Base-by-base conservation (phyloP, 1,140 invertebrate genomes). In the Ganaspis sp. region DNA sequence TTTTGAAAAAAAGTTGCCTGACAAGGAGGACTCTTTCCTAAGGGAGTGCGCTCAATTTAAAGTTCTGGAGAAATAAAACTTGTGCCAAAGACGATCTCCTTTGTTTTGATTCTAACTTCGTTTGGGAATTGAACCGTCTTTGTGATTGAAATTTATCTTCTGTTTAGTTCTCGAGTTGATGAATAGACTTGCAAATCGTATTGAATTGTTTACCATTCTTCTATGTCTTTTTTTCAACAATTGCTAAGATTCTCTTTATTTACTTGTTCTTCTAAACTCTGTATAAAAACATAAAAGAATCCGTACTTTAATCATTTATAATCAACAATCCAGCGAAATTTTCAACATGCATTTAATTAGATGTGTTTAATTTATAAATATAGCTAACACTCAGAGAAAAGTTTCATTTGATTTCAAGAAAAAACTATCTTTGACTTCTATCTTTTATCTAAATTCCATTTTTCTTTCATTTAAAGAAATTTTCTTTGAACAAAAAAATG, bases 101-200 rank as follows among this genome's bases (percentile, higher is more conserved):
- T 58, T 45, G 40, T 58, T 23, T 26, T 58, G 54, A 58, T 58
- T 58, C 26, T 26, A 58, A 12, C 54, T 26, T 23, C 23, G 9
- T 58, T 58, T 58, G 54, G 54, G 54, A 58, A 58, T 58, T 58
- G 40, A 45, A n/a, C 45, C 15, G 6, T 49, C 45, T 49, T 49
- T 49, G 45, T 49, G 45, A 49, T 49, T 49, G 45, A 49, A 49
- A 49, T 49, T 49, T 49, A 49, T 17, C 45, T 49, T 49, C 45
- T 17, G 45, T 49, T 49, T 6, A 49, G 45, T 17, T 17, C n/a
- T 4, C n/a, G 15, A 17, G 45, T 8, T n/a, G 5, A 8, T 49
- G 45, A 49, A 49, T 49, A n/a, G 45, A 49, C 45, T 49, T 49
- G 45, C 17, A 49, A n/a, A 49, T 49, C 15, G 17, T 4, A 17